Conservation (phyloP, 2,113 vertebrate genomes). For the Chrysemys picta region DNA sequence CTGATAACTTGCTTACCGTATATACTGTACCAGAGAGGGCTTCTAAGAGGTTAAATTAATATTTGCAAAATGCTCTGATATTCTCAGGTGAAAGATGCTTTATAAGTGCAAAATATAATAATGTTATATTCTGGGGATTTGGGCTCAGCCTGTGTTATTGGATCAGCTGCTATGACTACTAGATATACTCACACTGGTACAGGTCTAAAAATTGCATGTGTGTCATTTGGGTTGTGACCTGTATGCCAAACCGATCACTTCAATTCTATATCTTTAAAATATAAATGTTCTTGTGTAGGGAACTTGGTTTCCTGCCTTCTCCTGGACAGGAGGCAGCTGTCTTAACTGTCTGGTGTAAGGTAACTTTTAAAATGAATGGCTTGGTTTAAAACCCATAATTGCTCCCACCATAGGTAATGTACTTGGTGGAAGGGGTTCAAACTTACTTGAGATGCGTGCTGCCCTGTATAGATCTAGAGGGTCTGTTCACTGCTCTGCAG, state of each 20-base stretch:
- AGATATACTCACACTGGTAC: slow-evolving; percentile 49
- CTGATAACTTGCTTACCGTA: not conserved
- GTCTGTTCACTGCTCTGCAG: not conserved
- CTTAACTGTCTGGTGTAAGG: not conserved
- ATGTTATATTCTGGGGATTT: slow-evolving; percentile 31
- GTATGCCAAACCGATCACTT: not conserved
- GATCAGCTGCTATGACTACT: slow-evolving; percentile 20
- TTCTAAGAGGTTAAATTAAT: slow-evolving; percentile 15
- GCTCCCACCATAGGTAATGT: not conserved
- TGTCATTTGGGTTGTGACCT: not conserved
- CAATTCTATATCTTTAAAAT: not conserved
- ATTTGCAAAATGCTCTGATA: slow-evolving; percentile 22
- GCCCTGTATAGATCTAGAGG: not conserved
- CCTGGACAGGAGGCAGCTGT: not conserved
- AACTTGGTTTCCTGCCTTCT: rapidly evolving
- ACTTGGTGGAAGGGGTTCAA: not conserved
- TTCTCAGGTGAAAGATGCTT: slow-evolving; percentile 16
- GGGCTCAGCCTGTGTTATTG: slow-evolving; percentile 6
- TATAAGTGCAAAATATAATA: slow-evolving; percentile 32
- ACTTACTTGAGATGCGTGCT: not conserved
- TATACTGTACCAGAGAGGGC: not conserved
- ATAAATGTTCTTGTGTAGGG: not conserved
- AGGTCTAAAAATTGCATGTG: not conserved
- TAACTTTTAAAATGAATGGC: not conserved
- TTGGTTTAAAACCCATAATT: not conserved